Evolutionary conservation across 2,888 invertebrate genomes (phyloP).

Genomic region (Trichogramma evanescens): DNA sequence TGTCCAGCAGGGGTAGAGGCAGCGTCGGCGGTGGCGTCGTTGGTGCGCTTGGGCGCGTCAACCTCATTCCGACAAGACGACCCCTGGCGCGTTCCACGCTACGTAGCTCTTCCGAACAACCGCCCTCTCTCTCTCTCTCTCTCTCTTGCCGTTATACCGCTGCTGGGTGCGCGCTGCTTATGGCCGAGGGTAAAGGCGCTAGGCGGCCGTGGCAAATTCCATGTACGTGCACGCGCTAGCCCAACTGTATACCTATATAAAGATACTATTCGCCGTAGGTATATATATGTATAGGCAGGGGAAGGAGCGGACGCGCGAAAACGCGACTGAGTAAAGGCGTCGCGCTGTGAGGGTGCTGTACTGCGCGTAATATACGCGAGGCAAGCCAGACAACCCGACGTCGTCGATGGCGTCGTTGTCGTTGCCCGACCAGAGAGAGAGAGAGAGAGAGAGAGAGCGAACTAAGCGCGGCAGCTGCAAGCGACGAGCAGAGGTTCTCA

Average conservation of each 20-base stretch:
- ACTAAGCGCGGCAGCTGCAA: slow-evolving; percentile 12
- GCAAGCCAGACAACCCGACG: slow-evolving; percentile 10
- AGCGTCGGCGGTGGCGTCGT: too few species aligned
- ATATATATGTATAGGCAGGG: slow-evolving; percentile 2
- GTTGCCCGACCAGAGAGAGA: slow-evolving; percentile 19
- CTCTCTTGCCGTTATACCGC: too few species aligned
- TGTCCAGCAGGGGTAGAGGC: too few species aligned
- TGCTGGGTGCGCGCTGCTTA: too few species aligned
- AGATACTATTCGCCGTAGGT: not conserved
- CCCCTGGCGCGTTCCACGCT: slow-evolving; percentile 22
- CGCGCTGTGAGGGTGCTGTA: slow-evolving; percentile 16
- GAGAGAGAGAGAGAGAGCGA: slow-evolving; percentile 14
- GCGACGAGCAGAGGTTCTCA: not conserved
- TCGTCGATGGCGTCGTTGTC: slow-evolving; percentile 6
- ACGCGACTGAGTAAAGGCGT: slow-evolving; percentile 3
- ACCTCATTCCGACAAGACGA: slow-evolving; percentile 39
- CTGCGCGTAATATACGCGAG: slow-evolving; percentile 16
- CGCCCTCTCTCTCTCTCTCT: not conserved
- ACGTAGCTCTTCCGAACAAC: not conserved
- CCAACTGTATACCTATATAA: not conserved
- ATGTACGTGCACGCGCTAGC: too few species aligned
- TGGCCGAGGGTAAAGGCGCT: too few species aligned
- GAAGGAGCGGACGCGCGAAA: slow-evolving; percentile 6
- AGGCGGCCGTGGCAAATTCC: slow-evolving; percentile 17
- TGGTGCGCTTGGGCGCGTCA: slow-evolving; percentile 29